Conservation (phyloP, 2,888 invertebrate species). For the Sesia apiformis region DNA sequence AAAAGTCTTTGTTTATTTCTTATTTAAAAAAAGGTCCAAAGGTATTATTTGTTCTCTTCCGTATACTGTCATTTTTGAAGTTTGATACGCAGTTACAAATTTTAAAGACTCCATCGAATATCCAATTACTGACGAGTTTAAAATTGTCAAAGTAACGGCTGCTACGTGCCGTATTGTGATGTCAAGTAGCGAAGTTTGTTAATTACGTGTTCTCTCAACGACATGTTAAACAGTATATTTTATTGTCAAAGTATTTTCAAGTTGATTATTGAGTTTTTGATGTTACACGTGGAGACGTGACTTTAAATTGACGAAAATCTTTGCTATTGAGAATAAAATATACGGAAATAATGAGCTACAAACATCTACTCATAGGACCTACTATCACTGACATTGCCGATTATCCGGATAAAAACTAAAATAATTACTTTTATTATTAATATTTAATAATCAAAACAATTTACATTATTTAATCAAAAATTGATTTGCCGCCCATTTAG, state of each 20-base stretch:
- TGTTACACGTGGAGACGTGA: background rate
- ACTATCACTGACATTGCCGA: background rate
- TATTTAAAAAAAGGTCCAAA: too few relatives aligned
- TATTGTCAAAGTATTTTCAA: background rate
- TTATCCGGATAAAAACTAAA: background rate
- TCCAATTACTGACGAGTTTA: background rate
- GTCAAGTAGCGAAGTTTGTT: constrained; percentile 4
- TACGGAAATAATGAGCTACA: background rate
- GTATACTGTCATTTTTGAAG: too few relatives aligned
- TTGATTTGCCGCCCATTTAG: too few relatives aligned
- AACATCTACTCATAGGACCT: background rate
- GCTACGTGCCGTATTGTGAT: background rate
- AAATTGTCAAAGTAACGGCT: background rate
- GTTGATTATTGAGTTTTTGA: background rate
- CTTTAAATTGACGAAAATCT: background rate
- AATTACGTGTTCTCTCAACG: constrained; percentile 2
- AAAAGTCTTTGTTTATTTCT: too few relatives aligned
- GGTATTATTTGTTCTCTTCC: too few relatives aligned
- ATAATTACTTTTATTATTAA: too few relatives aligned
- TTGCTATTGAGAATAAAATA: background rate
- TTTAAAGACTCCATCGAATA: too few relatives aligned
- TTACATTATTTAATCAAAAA: too few relatives aligned
- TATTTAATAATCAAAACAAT: too few relatives aligned
- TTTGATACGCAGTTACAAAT: too few relatives aligned
- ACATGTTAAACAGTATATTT: background rate